Evolutionary conservation across 2,113 vertebrate species (phyloP).

Genomic region (Pipra filicauda): DNA sequence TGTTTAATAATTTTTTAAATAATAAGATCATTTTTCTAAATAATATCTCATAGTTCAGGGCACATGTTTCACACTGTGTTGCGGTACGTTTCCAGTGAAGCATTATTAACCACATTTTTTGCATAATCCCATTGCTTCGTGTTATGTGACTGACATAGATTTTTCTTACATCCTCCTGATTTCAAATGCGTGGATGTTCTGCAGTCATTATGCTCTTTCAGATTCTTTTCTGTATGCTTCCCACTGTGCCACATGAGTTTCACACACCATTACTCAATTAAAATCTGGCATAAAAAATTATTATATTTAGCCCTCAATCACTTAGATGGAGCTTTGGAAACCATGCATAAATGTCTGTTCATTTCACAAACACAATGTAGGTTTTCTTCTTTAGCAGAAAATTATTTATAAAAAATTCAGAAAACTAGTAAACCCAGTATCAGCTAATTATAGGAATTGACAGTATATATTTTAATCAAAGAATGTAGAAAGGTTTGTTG

Average conservation of each 20-base stretch:
- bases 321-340: neutral
- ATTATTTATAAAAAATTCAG: neutral
- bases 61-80: neutral
- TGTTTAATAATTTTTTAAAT: neutral
- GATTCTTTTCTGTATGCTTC: neutral
- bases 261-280: neutral
- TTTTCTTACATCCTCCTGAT: slow-evolving; percentile 4
- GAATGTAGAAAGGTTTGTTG: neutral
- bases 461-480: neutral
- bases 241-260: neutral
- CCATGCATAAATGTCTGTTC: neutral
- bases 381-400: neutral
- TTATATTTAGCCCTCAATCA: neutral
- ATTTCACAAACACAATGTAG: neutral
- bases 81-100: neutral
- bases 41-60: neutral
- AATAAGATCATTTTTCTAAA: neutral
- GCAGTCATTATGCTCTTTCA: neutral
- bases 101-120: neutral
- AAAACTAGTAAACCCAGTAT: neutral
- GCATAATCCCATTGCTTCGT: slow-evolving; percentile 3
- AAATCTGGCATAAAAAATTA: neutral
- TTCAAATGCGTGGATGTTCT: neutral
- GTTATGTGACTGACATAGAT: neutral
- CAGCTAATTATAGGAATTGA: neutral